phyloP scores from a whole-genome alignment of 2,113 vertebrate species.

The Ardeotis arabs region DNA sequence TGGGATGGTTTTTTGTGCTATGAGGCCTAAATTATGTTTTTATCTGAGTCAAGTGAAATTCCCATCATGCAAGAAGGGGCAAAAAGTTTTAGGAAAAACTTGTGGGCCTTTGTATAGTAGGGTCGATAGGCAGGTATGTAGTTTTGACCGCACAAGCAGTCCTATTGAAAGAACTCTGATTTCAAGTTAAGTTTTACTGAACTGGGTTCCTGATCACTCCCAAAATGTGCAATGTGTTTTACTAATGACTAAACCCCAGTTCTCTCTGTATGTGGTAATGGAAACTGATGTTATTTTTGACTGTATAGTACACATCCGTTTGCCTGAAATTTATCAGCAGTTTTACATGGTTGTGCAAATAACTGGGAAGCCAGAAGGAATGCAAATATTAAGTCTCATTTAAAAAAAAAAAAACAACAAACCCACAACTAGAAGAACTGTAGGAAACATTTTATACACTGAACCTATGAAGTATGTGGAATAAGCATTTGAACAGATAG shows the following conservation, averaged over 20 bases:
- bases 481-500: not conserved
- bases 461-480: not conserved
- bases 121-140: accelerated
- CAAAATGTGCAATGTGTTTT: not conserved
- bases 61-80: not conserved
- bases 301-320: not conserved
- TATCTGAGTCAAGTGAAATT: not conserved
- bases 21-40: not conserved
- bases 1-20: not conserved
- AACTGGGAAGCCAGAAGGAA: not conserved
- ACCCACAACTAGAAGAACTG: not conserved
- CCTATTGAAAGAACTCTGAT: not conserved
- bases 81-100: not conserved
- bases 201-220: not conserved
- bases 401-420: no score
- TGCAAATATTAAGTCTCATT: not conserved
- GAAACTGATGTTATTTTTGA: not conserved
- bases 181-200: not conserved
- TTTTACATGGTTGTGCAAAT: not conserved
- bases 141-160: not conserved
- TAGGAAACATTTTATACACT: not conserved
- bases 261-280: not conserved
- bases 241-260: not conserved
- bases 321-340: not conserved
- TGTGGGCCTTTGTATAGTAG: accelerated